Percentiles rank a stretch among this genome's conserved stretches.
Evolutionary conservation across 2,797 vertebrate species (phyloP).

Genomic region (Gallinago nigripennis): DNA sequence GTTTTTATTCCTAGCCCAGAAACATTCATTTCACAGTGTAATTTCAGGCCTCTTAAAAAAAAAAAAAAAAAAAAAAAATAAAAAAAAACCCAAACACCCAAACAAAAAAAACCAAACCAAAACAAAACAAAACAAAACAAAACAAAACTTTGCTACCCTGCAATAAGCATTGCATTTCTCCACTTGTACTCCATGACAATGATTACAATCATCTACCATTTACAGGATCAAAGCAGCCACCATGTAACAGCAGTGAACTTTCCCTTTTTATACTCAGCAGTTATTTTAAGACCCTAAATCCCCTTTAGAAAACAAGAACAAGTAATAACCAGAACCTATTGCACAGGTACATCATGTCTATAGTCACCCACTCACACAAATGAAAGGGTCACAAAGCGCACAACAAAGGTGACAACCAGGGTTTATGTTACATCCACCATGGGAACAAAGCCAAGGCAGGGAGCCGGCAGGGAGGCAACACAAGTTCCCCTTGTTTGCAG

Average conservation of each 20-base stretch:
- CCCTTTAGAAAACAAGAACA: not conserved
- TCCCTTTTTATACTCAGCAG: not conserved
- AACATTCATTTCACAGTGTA: not conserved
- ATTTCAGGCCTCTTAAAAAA: not conserved
- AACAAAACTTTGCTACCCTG: not conserved
- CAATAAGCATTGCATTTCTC: not conserved
- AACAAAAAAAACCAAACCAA: not conserved
- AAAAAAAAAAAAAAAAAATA: not conserved
- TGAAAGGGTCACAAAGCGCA: not conserved
- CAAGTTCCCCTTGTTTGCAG: not conserved
- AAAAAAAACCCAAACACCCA: not conserved
- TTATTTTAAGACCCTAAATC: not conserved
- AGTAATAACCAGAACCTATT: not conserved
- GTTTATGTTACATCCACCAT: not conserved
- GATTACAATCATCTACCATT: not conserved
- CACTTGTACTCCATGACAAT: not conserved
- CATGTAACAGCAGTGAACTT: fast-evolving
- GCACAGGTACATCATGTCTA: not conserved
- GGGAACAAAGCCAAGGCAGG: not conserved
- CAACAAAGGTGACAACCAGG: not conserved
- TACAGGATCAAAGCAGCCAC: not conserved
- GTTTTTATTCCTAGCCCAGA: not conserved
- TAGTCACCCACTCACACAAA: not conserved
- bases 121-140: no score
- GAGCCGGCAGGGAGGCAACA: not conserved